Base-by-base conservation (phyloP, 2,113 vertebrate species). In the Macrotus californicus region DNA sequence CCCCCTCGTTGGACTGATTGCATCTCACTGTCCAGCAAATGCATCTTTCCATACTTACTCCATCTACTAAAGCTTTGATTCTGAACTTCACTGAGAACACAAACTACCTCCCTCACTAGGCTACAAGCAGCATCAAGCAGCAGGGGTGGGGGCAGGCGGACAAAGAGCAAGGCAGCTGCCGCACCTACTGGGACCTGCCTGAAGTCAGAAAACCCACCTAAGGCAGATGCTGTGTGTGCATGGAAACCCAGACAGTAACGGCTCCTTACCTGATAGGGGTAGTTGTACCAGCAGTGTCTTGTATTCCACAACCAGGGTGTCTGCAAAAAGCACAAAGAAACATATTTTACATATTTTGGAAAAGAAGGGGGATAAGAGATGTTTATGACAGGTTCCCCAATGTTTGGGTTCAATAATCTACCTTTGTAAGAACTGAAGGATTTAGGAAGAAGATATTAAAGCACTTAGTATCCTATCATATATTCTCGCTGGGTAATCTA, bases 231-330 rank as follows among this genome's bases (percentile, higher is more conserved):
- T 52, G 48, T 14, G 76, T 22, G 3, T 21, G 15, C 34, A 4
- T 85, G 36, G 89, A 73, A 50, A 87, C 34, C 29, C 59, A 29
- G 93, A n/a, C 0, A 4, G 36, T 26, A 34, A 18, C 36, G 69
- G 59, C 41, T 88, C 96, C 97, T 97, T 98, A 99, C 99, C 99
- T 99, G 99, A 97, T 99, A 99, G 4, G 99, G 99, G 89, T 99
- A 99, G 96, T 99, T 99, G 46, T 98, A 99, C 99, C 99, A 99
- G 98, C 99, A 99, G 69, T 99, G 99, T 96, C 98, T 99, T 89
- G 99, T 99, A 97, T 99, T 99, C 99, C 99, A 99, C 70, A 99
- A 97, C 99, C 99, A 99, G 0, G 99, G 98, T 36, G 98, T 99
- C 99, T 99, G 92, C 72, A 89, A 98, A 95, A 96, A 97, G 14